Evolutionary conservation across 92 coral and sea anemone species (phyloP).

Genomic region (Chrysogorgia sp.): DNA sequence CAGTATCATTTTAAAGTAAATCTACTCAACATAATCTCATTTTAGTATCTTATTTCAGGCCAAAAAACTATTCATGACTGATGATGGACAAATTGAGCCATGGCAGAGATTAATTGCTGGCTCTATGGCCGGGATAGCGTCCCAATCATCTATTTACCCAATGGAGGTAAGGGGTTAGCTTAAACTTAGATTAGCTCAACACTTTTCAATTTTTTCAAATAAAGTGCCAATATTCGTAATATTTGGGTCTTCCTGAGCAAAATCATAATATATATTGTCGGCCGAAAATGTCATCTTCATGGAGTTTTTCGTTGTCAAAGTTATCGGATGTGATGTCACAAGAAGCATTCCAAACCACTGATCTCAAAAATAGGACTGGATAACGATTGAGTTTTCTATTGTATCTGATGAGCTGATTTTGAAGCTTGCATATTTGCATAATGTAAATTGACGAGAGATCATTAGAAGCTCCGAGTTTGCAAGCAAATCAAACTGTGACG

Average conservation of each 20-base stretch:
- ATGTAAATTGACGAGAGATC: too few relatives aligned
- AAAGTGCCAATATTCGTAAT: too few relatives aligned
- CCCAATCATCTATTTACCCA: slow-evolving; percentile 95
- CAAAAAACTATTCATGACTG: slow-evolving; percentile 85
- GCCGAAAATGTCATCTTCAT: too few relatives aligned
- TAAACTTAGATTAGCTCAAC: too few relatives aligned
- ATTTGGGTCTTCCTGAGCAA: too few relatives aligned
- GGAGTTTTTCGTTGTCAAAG: too few relatives aligned
- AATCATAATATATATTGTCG: too few relatives aligned
- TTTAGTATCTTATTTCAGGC: slow-evolving; percentile 61
- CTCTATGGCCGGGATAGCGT: slow-evolving; percentile 95
- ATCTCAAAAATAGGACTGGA: neutral
- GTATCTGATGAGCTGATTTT: too few relatives aligned
- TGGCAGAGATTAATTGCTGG: slow-evolving; percentile 90
- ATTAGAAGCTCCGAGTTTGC: too few relatives aligned
- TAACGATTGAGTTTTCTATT: neutral
- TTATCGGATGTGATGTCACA: too few relatives aligned
- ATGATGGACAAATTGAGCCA: slow-evolving; percentile 84
- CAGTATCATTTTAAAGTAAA: neutral
- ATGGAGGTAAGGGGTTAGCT: slow-evolving; percentile 69
- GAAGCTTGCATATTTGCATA: too few relatives aligned
- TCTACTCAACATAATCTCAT: neutral
- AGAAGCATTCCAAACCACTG: neutral
- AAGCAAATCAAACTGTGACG: too few relatives aligned
- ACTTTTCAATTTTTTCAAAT: neutral